Evolutionary conservation across 2,888 invertebrate species (phyloP).

Genomic region (Dynastes hyllus): DNA sequence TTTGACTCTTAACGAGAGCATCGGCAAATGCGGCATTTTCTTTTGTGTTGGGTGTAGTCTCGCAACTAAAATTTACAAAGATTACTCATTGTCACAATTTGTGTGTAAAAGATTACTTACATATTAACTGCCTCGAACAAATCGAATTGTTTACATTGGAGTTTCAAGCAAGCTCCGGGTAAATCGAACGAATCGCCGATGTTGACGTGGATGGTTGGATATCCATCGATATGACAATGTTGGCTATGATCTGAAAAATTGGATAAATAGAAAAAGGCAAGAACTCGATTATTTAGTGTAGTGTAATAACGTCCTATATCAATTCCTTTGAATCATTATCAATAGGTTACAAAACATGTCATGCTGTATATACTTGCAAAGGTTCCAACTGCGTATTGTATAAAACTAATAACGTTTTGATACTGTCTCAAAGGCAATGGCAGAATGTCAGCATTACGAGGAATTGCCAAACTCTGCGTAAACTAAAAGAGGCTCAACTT

Average conservation of each 20-base stretch:
- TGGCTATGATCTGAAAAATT: conserved; percentile 47
- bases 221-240: conserved; percentile 52
- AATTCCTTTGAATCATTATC: no score
- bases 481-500: no score
- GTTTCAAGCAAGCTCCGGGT: conserved; percentile 50
- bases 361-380: no score
- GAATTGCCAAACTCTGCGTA: no score
- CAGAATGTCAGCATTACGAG: no score
- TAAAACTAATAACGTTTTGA: no score
- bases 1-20: conserved; percentile 41
- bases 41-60: conserved; percentile 39
- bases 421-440: no score
- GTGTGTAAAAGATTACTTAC: conserved; percentile 32
- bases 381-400: no score
- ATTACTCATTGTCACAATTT: background rate
- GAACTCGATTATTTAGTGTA: no score
- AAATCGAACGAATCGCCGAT: conserved; percentile 47
- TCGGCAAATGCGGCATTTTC: conserved; percentile 47
- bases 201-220: conserved; percentile 50
- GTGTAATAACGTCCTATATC: no score
- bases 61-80: conserved; percentile 40
- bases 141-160: conserved; percentile 46
- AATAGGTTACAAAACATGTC: no score
- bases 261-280: background rate
- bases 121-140: conserved; percentile 47